Conservation (phyloP, 1,140 invertebrate genomes). For the Trinorchestia longiramus region DNA sequence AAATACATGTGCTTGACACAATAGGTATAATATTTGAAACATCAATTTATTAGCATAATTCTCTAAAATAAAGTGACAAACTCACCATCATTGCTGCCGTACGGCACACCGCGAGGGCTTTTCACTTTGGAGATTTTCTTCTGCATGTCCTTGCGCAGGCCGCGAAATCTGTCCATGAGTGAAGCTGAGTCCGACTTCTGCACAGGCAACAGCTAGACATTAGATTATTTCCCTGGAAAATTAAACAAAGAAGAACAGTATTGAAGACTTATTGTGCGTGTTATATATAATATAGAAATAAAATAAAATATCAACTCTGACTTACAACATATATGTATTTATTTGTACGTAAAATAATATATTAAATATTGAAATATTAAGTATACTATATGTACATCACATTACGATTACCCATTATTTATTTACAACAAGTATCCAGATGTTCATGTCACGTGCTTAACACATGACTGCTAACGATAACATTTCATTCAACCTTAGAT, state of each 20-base stretch:
- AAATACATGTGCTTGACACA: not conserved
- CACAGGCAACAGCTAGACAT: not conserved
- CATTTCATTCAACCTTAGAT: not conserved
- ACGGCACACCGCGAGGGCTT: conserved; percentile 58
- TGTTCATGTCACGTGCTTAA: too few relatives aligned
- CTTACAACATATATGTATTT: too few relatives aligned
- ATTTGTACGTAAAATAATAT: too few relatives aligned
- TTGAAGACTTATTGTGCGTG: too few relatives aligned
- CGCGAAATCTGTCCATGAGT: conserved; percentile 79
- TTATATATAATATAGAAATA: too few relatives aligned
- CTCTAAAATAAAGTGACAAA: not conserved
- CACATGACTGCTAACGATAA: not conserved
- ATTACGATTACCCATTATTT: too few relatives aligned
- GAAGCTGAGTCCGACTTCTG: conserved; percentile 72
- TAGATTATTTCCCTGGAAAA: not conserved
- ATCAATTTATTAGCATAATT: not conserved
- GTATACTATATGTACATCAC: too few relatives aligned
- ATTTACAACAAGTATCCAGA: too few relatives aligned
- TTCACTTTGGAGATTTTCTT: conserved; percentile 79
- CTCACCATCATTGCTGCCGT: not conserved
- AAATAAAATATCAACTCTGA: too few relatives aligned
- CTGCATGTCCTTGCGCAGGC: conserved; percentile 81
- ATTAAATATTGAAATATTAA: too few relatives aligned
- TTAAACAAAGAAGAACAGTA: not conserved
- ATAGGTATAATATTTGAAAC: not conserved